Base-by-base conservation (phyloP, 2,113 vertebrate genomes). In the Etheostoma spectabile region DNA sequence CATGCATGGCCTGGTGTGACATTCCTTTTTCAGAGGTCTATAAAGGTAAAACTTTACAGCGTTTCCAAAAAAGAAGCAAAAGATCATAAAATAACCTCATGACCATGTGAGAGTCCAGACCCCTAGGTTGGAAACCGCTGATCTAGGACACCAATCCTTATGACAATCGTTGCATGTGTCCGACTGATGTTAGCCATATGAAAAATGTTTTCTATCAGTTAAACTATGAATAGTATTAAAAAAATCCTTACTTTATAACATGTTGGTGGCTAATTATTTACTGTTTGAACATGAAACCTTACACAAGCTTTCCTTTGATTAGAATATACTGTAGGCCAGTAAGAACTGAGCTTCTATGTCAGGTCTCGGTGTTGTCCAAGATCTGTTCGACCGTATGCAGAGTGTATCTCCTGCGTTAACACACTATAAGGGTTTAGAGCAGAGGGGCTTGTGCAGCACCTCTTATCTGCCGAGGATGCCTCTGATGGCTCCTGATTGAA, bases 401-500 rank as follows among this genome's bases (percentile, higher is more conserved):
- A 72, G 82, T 82, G 59, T 83, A 80, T 80, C 85, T 85, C 80
- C 83, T 62, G 63, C 63, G 21, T 74, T 79, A 90, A 88, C 80
- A 86, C 24, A 65, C 76, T 70, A 60, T 85, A 85, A 77, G 52
- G 84, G 83, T 84, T 71, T 65, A 70, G 79, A 90, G 86, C 75
- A 56, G 71, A 84, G 74, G 68, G 80, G 83, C 83, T 85, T 79
- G 74, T 86, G 80, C 85, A 56, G 77, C 77, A 67, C 69, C 82
- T 88, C 87, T 90, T 92, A 90, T 91, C 90, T 89, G 82, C 83
- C 68, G 85, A 80, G 62, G 69, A 87, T 85, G 86, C 90, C 85
- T 93, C 86, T 92, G 90, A 91, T 91, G 90, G 89, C 85, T 83
- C 77, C 84, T 76, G 91, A 92, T 90, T 92, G 91, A 92, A 92